Evolutionary conservation across 2,797 vertebrate genomes (phyloP).

Genomic region (Hippoglossus hippoglossus): DNA sequence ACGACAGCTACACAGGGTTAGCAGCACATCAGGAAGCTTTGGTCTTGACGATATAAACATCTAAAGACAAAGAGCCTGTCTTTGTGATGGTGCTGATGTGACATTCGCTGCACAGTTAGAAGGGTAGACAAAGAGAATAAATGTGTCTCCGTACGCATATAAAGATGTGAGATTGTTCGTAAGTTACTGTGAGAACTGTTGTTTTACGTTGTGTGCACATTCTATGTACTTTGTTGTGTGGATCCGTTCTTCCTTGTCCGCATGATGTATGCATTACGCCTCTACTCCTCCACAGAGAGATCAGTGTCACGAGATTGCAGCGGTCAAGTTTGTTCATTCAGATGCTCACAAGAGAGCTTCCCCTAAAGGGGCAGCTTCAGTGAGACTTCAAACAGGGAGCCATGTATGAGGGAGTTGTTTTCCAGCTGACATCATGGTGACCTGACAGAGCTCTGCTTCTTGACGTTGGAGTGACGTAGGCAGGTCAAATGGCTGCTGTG

Average conservation of each 20-base stretch:
- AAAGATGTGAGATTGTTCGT: constrained; percentile 33
- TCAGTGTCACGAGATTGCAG: constrained; percentile 50
- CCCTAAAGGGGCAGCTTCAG: constrained; percentile 48
- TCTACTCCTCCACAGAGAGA: constrained; percentile 23
- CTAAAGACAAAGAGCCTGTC: constrained; percentile 49
- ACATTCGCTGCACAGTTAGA: constrained; percentile 42
- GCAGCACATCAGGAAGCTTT: constrained; percentile 62
- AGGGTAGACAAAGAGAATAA: constrained; percentile 3
- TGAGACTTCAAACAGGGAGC: constrained; percentile 57
- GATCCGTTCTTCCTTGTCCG: neutral
- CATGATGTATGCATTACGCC: constrained; percentile 7
- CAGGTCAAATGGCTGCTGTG: no score
- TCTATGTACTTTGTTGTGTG: constrained; percentile 5
- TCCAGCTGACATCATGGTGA: constrained; percentile 42
- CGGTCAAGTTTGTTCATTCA: constrained; percentile 70
- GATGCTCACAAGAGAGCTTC: constrained; percentile 62
- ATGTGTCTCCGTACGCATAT: constrained; percentile 6
- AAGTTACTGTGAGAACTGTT: constrained; percentile 8
- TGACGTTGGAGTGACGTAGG: constrained; percentile 49
- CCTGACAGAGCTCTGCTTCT: constrained; percentile 29
- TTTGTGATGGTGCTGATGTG: constrained; percentile 42
- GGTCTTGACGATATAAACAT: constrained; percentile 65
- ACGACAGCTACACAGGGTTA: constrained; percentile 47
- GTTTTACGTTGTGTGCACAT: constrained; percentile 6
- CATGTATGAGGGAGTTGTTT: constrained; percentile 65